Conservation (phyloP, 2,113 vertebrate species). For the Bos taurus region ARS-UCD2.0 NC_037334.1:59780501-59781000, state of each 20-base stretch:
- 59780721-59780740: constrained; percentile 3
- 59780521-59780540: neutral
- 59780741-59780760: constrained; percentile 63
- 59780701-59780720: constrained; percentile 35
- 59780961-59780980: neutral
- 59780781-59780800: neutral
- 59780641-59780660: neutral
- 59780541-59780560: neutral
- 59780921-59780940: neutral
- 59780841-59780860: neutral
- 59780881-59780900: neutral
- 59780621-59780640: neutral
- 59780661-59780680: neutral
- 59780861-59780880: neutral
- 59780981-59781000: neutral
- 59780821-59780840: neutral
- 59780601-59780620: neutral
- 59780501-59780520: neutral
- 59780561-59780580: constrained; percentile 54
- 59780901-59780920: neutral
- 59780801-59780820: neutral
- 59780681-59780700: neutral
- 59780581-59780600: neutral
- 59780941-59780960: neutral
- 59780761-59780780: neutral